Conservation (phyloP, 2,888 invertebrate species). For the Timandra comae region DNA sequence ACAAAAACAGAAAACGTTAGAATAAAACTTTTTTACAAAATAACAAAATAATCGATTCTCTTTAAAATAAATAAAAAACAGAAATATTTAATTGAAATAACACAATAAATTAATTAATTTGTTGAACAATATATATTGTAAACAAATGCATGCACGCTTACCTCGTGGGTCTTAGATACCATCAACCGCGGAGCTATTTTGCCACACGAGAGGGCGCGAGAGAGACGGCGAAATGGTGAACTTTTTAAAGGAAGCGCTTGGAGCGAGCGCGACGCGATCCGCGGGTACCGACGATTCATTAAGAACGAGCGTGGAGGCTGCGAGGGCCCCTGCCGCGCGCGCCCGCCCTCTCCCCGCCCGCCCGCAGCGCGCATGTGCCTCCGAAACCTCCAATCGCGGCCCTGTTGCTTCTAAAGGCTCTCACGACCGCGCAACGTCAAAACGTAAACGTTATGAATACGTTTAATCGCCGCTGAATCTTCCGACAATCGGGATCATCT, state of each 20-base stretch:
- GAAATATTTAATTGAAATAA: no score
- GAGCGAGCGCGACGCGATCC: slow-evolving; percentile 65
- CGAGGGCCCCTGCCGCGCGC: slow-evolving; percentile 45
- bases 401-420: slow-evolving; percentile 74
- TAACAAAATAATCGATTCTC: no score
- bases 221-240: slow-evolving; percentile 60
- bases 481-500: slow-evolving; percentile 58
- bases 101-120: no score
- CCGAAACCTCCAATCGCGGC: slow-evolving; percentile 54
- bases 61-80: no score
- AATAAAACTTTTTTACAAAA: no score
- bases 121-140: no score
- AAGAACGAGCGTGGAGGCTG: slow-evolving; percentile 69
- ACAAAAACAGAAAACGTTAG: no score
- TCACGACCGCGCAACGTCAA: slow-evolving; percentile 61
- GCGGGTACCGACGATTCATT: slow-evolving; percentile 74
- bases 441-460: slow-evolving; percentile 70
- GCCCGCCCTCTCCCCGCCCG: slow-evolving; percentile 23
- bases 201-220: slow-evolving; percentile 58
- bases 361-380: slow-evolving; percentile 47
- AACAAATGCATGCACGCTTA: slow-evolving; percentile 28
- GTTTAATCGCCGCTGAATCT: slow-evolving; percentile 62
- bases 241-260: slow-evolving; percentile 60
- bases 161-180: slow-evolving; percentile 41
- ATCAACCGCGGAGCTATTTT: slow-evolving; percentile 46